Evolutionary conservation across 1,140 invertebrate species (phyloP).

Genomic region (Zaprionus africanus): DNA sequence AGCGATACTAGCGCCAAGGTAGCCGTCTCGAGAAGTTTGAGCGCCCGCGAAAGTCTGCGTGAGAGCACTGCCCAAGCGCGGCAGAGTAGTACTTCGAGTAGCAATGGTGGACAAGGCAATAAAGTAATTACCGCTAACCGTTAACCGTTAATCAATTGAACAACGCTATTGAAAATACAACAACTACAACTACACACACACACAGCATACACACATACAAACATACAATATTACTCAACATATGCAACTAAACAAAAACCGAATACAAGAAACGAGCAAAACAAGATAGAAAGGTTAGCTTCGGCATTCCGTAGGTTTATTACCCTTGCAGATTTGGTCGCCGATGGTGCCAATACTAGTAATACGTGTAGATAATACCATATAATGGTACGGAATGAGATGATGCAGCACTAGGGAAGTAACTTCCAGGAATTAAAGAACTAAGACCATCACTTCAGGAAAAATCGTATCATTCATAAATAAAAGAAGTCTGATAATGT

Average conservation of each 20-base stretch:
- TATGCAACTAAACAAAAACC: slow-evolving; percentile 22
- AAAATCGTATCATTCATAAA: too few relatives aligned
- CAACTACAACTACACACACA: slow-evolving; percentile 14
- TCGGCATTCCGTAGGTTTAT: not conserved
- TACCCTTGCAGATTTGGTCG: too few relatives aligned
- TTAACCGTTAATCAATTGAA: slow-evolving; percentile 24
- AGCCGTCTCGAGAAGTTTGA: slow-evolving; percentile 89
- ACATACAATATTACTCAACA: slow-evolving; percentile 4
- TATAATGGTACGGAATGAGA: not conserved
- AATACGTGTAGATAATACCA: too few relatives aligned
- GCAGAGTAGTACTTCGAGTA: slow-evolving; percentile 85
- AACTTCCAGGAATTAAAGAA: too few relatives aligned
- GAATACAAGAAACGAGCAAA: slow-evolving; percentile 18
- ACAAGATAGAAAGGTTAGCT: not conserved
- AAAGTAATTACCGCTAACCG: slow-evolving; percentile 85
- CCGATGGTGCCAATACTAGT: too few relatives aligned
- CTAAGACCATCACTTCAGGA: too few relatives aligned
- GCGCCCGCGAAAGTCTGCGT: slow-evolving; percentile 87
- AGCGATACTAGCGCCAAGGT: slow-evolving; percentile 84
- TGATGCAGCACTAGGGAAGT: too few relatives aligned
- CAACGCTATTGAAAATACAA: slow-evolving; percentile 31
- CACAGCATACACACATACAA: slow-evolving; percentile 3
- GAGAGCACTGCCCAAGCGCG: slow-evolving; percentile 85
- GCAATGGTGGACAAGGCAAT: slow-evolving; percentile 87
- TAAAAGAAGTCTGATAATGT: too few relatives aligned